phyloP scores from a whole-genome alignment of 2,113 vertebrate species.

The Tyto alba region DNA sequence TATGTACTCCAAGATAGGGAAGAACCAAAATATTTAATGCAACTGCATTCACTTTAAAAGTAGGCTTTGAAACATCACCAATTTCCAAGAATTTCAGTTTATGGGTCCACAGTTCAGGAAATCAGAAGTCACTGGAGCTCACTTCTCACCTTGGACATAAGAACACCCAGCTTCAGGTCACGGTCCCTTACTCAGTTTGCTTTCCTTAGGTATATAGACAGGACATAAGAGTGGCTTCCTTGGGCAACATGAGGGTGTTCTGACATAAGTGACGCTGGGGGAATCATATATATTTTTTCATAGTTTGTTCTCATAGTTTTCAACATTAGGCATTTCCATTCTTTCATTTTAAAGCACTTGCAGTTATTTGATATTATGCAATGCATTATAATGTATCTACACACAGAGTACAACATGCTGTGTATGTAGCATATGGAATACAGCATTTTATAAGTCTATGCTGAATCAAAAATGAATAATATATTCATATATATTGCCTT shows the following conservation, averaged over 20 bases:
- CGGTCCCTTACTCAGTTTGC: not conserved
- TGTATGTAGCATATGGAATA: not conserved
- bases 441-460: not conserved
- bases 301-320: not conserved
- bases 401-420: fast-evolving
- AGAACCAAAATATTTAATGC: not conserved
- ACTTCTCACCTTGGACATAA: not conserved
- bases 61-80: not conserved
- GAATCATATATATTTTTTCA: not conserved
- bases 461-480: not conserved
- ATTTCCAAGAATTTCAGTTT: not conserved
- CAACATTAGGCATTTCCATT: not conserved
- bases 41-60: not conserved
- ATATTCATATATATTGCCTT: not conserved
- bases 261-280: not conserved
- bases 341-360: not conserved
- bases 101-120: not conserved
- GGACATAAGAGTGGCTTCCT: not conserved
- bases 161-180: not conserved
- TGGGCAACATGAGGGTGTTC: not conserved
- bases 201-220: not conserved
- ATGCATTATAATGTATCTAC: not conserved
- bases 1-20: not conserved
- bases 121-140: not conserved
- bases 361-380: not conserved